These are phyloP conservation scores for Sinella curviseta DNA, from an alignment of 1,140 invertebrate genomes.

Conservation along the genomic window DNA sequence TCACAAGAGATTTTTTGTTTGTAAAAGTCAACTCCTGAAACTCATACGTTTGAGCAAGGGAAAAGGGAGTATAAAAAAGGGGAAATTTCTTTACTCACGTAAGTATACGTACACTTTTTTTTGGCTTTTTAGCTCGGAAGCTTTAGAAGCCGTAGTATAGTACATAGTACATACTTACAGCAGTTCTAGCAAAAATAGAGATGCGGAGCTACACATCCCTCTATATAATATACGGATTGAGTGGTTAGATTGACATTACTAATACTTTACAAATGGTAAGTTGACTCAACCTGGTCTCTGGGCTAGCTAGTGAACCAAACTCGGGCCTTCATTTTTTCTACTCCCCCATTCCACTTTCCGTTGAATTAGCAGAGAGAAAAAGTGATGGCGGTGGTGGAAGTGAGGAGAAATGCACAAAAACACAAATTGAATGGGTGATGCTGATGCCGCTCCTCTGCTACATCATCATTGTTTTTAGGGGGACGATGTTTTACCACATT, in stretches of 20 bases:
- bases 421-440: not conserved
- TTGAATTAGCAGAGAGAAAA: not conserved
- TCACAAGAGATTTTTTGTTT: constrained; percentile 12
- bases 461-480: constrained; percentile 3
- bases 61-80: not conserved
- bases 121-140: not conserved
- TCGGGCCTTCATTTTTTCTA: not conserved
- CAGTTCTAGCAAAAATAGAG: not conserved
- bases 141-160: too few relatives aligned
- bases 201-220: not conserved
- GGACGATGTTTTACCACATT: not conserved
- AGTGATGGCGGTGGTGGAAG: not conserved
- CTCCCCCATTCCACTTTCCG: not conserved
- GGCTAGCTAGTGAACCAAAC: not conserved
- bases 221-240: not conserved
- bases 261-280: constrained; percentile 16
- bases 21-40: constrained; percentile 5
- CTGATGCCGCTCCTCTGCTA: not conserved
- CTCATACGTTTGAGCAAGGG: not conserved
- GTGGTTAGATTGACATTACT: constrained; percentile 14
- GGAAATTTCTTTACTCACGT: not conserved
- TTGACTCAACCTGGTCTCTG: not conserved
- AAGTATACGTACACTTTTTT: too few relatives aligned
- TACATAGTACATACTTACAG: not conserved
- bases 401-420: too few relatives aligned